Evolutionary conservation across 1,140 invertebrate genomes (phyloP), one percentile per base, ranked within the genome.

Genomic region (Camponotus floridanus): DNA sequence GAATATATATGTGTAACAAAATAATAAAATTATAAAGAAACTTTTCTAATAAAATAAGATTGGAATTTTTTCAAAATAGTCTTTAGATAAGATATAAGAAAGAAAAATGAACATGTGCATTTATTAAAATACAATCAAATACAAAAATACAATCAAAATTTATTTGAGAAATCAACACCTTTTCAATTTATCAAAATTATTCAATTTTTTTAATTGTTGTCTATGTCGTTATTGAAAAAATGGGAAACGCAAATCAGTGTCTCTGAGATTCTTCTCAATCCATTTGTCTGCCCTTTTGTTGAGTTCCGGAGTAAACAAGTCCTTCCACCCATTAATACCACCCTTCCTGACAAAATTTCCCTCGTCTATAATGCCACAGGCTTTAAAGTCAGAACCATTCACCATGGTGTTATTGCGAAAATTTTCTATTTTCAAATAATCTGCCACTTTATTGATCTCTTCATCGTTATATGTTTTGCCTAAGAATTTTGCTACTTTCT

Each of bases 331-430:
- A 21, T 96, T 97, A 48, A 95, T 95, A 90, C 96, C 95, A 42
- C 97, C 96, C 90, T 96, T 96, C 70, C 97, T 95, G 1, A 97
- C 95, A 92, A 97, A 97, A 7, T 90, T 94, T 1, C 94, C 95
- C 8, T 94, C 88, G 51, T 95, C 91, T 3, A 96, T 91, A 2
- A 97, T 94, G 11, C 95, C 95, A 9, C 96, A 95, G 18, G 96
- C 95, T 78, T 95, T 96, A 87, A 97, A 95, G 76, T 96, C 95
- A 59, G 96, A 95, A 13, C 1, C 13, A 0, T 79, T 79, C 0
- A 97, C 96, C 8, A 96, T 96, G 65, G 95, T 95, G 94, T 98
- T 98, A 13, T 96, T 95, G 65, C 96, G 96, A 92, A 98, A 98
- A 91, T 96, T 97, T 33, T 96, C 95, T 83, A 98, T 97, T 87